Percentiles rank a stretch among this genome's conserved stretches.
phyloP scores from a whole-genome alignment of 1,140 invertebrate species.

The Eulimnadia texana region DNA sequence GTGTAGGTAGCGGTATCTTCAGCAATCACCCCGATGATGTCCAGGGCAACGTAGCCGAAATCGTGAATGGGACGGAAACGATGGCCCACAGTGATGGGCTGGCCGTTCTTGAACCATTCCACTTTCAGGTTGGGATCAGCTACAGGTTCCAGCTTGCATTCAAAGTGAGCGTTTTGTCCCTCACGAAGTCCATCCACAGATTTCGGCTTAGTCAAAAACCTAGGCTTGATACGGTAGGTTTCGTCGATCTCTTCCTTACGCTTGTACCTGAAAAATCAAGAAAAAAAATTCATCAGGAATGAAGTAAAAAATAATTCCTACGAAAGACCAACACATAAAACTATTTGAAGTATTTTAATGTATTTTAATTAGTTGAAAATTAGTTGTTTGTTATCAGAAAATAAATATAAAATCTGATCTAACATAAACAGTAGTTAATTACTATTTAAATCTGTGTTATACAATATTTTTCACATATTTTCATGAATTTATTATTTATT shows the following conservation, averaged over 20 bases:
- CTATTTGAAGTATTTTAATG: too few species aligned
- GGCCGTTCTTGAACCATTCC: slow-evolving; percentile 88
- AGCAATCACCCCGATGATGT: slow-evolving; percentile 77
- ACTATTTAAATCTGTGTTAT: too few species aligned
- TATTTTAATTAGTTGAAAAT: too few species aligned
- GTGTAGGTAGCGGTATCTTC: slow-evolving; percentile 91
- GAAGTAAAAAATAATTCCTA: too few species aligned
- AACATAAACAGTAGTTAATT: too few species aligned
- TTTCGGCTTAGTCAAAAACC: slow-evolving; percentile 72
- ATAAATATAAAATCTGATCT: too few species aligned
- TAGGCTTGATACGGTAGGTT: slow-evolving; percentile 60
- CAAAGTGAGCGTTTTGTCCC: slow-evolving; percentile 88
- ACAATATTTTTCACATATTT: too few species aligned
- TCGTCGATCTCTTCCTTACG: slow-evolving; percentile 61
- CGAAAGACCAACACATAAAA: too few species aligned
- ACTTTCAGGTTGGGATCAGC: slow-evolving; percentile 86
- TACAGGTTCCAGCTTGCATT: slow-evolving; percentile 89
- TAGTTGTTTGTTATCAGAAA: too few species aligned
- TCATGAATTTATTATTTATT: too few species aligned
- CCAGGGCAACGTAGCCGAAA: slow-evolving; percentile 85
- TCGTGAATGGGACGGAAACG: slow-evolving; percentile 88
- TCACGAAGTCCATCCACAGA: slow-evolving; percentile 69
- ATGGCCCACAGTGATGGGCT: slow-evolving; percentile 68
- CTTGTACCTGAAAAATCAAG: too few species aligned
- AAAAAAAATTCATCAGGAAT: too few species aligned